These are phyloP conservation scores for Eristalis tenax DNA, from an alignment of 2,888 invertebrate genomes.

Conservation along the genomic window DNA sequence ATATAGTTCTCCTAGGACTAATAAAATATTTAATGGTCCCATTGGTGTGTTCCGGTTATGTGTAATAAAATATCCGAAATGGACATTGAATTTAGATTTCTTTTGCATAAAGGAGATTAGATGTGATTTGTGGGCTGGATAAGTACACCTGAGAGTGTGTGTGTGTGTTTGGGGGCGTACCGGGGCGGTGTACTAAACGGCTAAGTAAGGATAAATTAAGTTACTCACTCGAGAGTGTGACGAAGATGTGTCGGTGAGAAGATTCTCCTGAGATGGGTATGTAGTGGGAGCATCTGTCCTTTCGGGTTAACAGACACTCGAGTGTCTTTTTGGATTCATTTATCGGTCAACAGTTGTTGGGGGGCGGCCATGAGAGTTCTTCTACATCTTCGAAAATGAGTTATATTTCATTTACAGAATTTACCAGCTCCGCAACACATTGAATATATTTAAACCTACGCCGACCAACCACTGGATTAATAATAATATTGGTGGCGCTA, in stretches of 20 bases:
- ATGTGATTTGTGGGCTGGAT: slow-evolving; percentile 67
- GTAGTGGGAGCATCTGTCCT: too few relatives aligned
- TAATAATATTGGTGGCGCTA: too few relatives aligned
- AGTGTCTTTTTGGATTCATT: too few relatives aligned
- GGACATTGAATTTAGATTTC: slow-evolving; percentile 70
- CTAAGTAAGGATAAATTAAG: background rate
- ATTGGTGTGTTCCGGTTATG: slow-evolving; percentile 63
- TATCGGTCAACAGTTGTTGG: too few relatives aligned
- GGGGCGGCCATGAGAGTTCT: too few relatives aligned
- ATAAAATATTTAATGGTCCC: slow-evolving; percentile 72
- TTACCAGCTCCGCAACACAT: too few relatives aligned
- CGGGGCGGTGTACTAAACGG: slow-evolving; percentile 12
- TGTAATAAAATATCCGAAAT: slow-evolving; percentile 71
- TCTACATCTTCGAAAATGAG: too few relatives aligned
- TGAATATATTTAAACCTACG: too few relatives aligned
- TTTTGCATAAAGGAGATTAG: slow-evolving; percentile 67
- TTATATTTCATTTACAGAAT: too few relatives aligned
- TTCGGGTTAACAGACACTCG: too few relatives aligned
- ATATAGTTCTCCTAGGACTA: slow-evolving; percentile 71
- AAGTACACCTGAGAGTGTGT: slow-evolving; percentile 25
- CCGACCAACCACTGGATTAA: too few relatives aligned
- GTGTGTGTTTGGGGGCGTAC: background rate
- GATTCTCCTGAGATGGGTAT: background rate
- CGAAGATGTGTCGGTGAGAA: background rate
- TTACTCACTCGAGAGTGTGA: background rate